Evolutionary conservation across 2,888 invertebrate species (phyloP).

Genomic region (Strigamia transsilvanica): DNA sequence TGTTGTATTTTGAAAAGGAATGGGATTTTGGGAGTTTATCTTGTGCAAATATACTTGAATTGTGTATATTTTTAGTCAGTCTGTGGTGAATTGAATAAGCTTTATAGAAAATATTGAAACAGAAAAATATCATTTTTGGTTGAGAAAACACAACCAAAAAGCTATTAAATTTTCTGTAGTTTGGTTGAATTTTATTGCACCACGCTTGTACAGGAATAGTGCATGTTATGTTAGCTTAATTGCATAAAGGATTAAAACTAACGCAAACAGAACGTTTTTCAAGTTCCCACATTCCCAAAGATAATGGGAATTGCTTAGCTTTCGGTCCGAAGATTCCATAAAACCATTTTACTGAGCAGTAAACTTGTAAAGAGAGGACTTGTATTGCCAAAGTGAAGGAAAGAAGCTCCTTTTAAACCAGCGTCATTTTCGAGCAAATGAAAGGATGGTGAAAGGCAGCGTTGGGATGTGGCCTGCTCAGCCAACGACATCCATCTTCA

Average conservation of each 20-base stretch:
- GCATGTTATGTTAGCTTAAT: too few relatives aligned
- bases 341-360: slow-evolving; percentile 1
- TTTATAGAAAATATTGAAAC: too few relatives aligned
- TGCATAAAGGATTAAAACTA: too few relatives aligned
- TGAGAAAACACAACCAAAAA: too few relatives aligned
- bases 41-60: background rate
- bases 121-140: too few relatives aligned
- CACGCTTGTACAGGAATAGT: too few relatives aligned
- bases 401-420: background rate
- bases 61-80: background rate
- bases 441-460: background rate
- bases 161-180: too few relatives aligned
- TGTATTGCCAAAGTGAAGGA: background rate
- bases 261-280: background rate
- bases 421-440: background rate
- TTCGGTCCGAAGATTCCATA: background rate
- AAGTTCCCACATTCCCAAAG: background rate
- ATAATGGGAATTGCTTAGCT: background rate
- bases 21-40: slow-evolving; percentile 19
- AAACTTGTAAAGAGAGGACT: background rate
- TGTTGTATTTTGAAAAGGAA: slow-evolving; percentile 20
- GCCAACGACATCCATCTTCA: background rate
- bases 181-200: too few relatives aligned
- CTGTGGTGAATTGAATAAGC: background rate
- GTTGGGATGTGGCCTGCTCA: background rate